Evolutionary conservation across 2,113 vertebrate species (phyloP), one percentile per base, ranked within the genome.

Genomic region (Orcinus orca): DNA sequence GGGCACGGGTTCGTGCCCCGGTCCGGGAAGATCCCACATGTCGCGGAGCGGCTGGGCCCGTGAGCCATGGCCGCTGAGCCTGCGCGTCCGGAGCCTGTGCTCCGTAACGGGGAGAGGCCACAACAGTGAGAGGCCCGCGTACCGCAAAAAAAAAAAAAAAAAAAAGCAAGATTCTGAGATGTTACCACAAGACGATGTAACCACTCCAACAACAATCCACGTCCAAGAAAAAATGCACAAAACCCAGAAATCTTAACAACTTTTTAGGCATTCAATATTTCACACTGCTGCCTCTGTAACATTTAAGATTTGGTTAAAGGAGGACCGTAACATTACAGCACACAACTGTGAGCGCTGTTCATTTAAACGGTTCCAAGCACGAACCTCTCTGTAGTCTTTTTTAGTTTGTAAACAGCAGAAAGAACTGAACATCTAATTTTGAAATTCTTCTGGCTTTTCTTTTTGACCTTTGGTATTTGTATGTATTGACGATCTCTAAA

Each of bases 381-480:
- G 87, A 92, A 60, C 87, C 55, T 55, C 73, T 63, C 41, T 60
- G 70, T 26, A 4, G 15, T 88, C 68, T 85, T 95, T 84, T 41
- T 70, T 0, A 74, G 81, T 92, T 74, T 97, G 89, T 96, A 97
- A 98, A 98, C 73, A 96, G 95, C 68, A 68, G 80, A 88, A 88
- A 91, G 93, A 98, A 97, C 60, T 29, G 92, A 84, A 71, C 93
- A 88, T 96, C 89, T 95, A 60, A 98, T 98, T 98, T 97, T 98
- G 97, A 98, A 98, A 98, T 98, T 98, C 98, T 97, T 92, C 70
- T 85, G 94, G 96, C 98, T 98, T 98, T 97, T 97, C 97, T 93
- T 96, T 77, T 15, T 97, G 98, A 99, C 98, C 99, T 99, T 98
- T 98, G 98, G 98, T 98, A 98, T 98, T 99, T 98, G 98, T 98